phyloP scores from a whole-genome alignment of 2,113 vertebrate genomes.

The Thunnus maccoyii region DNA sequence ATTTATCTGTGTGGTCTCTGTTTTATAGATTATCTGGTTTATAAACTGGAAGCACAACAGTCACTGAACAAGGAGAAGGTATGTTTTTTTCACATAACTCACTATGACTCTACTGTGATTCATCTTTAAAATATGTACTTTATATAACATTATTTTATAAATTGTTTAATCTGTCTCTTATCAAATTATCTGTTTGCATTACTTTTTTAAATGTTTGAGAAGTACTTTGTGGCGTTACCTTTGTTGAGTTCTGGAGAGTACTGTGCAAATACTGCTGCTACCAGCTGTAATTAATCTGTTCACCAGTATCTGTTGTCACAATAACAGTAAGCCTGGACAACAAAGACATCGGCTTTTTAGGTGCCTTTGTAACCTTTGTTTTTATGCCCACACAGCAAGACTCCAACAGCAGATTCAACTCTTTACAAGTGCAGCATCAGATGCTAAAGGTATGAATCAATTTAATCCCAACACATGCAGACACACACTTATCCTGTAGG shows the following conservation, averaged over 20 bases:
- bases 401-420: constrained; percentile 88
- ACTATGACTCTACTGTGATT: not conserved
- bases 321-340: not conserved
- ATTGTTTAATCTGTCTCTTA: not conserved
- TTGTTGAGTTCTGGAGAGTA: not conserved
- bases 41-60: constrained; percentile 97
- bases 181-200: not conserved
- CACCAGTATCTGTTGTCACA: not conserved
- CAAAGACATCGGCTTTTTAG: not conserved
- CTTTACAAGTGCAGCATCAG: constrained; percentile 95
- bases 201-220: not conserved
- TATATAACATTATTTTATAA: not conserved
- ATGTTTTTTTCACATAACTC: constrained; percentile 21
- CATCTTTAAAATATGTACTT: not conserved
- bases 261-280: not conserved
- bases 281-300: not conserved
- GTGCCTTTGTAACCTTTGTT: constrained; percentile 10
- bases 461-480: not conserved
- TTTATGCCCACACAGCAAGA: constrained; percentile 89
- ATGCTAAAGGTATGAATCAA: constrained; percentile 92
- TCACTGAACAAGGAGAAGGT: constrained; percentile 98
- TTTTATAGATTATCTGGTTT: constrained; percentile 93
- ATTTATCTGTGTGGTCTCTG: not conserved
- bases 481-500: not conserved
- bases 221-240: not conserved